phyloP scores from a whole-genome alignment of 2,797 vertebrate genomes.

The Epinephelus coioides region DNA sequence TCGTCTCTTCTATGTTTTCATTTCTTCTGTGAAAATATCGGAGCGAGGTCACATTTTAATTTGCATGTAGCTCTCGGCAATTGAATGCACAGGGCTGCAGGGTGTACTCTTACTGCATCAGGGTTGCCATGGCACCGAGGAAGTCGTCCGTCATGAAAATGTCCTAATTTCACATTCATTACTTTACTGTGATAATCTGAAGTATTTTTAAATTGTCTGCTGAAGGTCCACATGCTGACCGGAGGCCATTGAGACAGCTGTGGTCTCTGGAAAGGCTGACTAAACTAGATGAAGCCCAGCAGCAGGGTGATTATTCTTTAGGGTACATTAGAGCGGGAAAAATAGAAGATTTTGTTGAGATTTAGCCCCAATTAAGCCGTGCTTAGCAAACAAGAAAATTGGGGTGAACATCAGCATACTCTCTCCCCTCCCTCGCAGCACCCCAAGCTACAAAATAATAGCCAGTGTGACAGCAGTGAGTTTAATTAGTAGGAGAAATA shows the following conservation, averaged over 20 bases:
- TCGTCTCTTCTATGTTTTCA: conserved; percentile 28
- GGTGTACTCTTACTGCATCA: background rate
- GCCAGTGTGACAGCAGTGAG: background rate
- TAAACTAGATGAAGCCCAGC: background rate
- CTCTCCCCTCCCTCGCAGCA: background rate
- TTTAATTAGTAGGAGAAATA: conserved; percentile 7
- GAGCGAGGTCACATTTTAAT: conserved; percentile 19
- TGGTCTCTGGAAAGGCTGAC: conserved; percentile 2
- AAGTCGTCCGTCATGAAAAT: conserved; percentile 8
- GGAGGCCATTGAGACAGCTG: background rate
- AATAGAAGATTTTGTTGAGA: background rate
- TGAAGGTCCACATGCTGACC: background rate
- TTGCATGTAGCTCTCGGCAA: conserved; percentile 22
- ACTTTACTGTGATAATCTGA: background rate
- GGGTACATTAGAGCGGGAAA: background rate
- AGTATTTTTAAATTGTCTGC: background rate
- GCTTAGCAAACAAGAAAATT: conserved; percentile 14
- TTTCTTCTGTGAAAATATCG: conserved; percentile 2
- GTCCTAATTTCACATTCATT: background rate
- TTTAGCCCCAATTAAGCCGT: conserved; percentile 10
- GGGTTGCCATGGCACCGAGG: background rate
- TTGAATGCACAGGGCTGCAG: background rate
- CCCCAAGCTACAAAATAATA: background rate
- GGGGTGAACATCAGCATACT: background rate
- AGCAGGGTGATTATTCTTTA: background rate